Percentiles rank a stretch among this genome's conserved stretches.
phyloP scores from a whole-genome alignment of 2,113 vertebrate species.

The Prionailurus bengalensis region DNA sequence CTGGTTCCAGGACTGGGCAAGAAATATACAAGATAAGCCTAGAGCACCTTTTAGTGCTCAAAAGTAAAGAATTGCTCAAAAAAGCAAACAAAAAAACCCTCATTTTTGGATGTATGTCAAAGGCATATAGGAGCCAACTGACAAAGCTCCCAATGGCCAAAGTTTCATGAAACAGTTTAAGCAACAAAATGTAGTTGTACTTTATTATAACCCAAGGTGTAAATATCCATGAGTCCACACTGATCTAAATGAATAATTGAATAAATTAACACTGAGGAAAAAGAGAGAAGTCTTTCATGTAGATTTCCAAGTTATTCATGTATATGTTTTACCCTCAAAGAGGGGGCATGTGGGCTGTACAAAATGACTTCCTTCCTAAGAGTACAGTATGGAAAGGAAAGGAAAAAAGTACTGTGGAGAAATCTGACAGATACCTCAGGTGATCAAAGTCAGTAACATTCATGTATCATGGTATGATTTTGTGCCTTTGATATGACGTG shows the following conservation, averaged over 20 bases:
- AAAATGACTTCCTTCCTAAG: not conserved
- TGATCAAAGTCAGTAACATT: not conserved
- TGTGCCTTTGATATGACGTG: not conserved
- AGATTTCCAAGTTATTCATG: not conserved
- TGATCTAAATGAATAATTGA: not conserved
- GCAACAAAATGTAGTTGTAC: not conserved
- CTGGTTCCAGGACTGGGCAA: not conserved
- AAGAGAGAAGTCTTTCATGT: not conserved
- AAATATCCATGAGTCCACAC: not conserved
- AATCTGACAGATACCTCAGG: not conserved
- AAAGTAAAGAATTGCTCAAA: not conserved
- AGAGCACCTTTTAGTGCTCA: not conserved
- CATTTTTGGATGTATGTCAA: not conserved
- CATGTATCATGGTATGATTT: not conserved
- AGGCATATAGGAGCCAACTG: not conserved
- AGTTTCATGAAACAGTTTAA: not conserved
- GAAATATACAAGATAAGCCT: not conserved
- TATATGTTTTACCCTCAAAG: not conserved
- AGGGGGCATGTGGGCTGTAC: not conserved
- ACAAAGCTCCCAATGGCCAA: not conserved
- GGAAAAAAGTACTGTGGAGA: not conserved
- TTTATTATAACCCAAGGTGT: not conserved
- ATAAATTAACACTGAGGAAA: not conserved
- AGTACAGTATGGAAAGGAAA: not conserved
- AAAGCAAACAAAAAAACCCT: not conserved